phyloP scores from a whole-genome alignment of 2,888 invertebrate genomes.

The Gastrophysa polygoni region DNA sequence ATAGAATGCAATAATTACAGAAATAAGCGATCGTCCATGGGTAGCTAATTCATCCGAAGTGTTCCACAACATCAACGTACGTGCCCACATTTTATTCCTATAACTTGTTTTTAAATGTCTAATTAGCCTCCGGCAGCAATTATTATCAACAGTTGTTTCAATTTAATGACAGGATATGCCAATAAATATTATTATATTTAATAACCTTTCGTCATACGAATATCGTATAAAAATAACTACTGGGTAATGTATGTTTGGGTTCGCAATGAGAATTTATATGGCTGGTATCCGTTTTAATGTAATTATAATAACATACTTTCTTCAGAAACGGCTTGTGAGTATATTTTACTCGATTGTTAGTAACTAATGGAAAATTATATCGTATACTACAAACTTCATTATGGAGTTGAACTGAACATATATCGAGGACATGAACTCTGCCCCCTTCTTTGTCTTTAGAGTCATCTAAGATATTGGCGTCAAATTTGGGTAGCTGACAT shows the following conservation, averaged over 20 bases:
- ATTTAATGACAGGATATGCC: constrained; percentile 28
- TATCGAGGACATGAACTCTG: neutral
- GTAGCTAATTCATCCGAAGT: neutral
- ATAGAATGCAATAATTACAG: neutral
- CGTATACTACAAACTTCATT: neutral
- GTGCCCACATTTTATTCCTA: constrained; percentile 18
- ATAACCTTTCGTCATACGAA: constrained; percentile 16
- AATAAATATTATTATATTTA: constrained; percentile 26
- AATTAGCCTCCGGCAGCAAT: constrained; percentile 20
- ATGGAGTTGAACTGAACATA: neutral
- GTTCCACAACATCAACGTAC: constrained; percentile 5
- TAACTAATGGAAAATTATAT: neutral
- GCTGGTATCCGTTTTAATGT: neutral
- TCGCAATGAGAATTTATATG: constrained; percentile 28
- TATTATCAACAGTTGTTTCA: constrained; percentile 23
- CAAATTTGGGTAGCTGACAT: too few species aligned
- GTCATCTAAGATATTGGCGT: too few species aligned
- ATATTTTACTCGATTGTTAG: neutral
- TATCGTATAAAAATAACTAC: constrained; percentile 14
- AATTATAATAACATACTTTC: neutral
- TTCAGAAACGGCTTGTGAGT: neutral
- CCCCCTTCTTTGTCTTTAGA: too few species aligned
- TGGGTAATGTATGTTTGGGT: constrained; percentile 8
- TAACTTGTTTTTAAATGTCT: constrained; percentile 21
- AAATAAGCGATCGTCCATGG: neutral